Conservation (phyloP, 2,888 invertebrate species). For the Fabriciana adippe region DNA sequence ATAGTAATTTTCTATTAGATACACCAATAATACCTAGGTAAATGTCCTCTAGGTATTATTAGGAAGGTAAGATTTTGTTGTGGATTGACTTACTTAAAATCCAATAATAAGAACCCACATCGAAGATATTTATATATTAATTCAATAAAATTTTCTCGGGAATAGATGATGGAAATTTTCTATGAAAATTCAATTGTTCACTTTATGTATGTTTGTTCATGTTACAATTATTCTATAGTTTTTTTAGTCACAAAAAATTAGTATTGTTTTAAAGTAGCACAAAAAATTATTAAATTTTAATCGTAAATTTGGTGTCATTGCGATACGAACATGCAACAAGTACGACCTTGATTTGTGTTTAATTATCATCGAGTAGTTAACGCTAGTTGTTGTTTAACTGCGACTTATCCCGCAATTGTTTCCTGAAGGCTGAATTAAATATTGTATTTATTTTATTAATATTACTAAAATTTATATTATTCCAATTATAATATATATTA, state of each 20-base stretch:
- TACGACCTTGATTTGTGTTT: slow-evolving; percentile 30
- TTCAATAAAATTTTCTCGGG: too few relatives aligned
- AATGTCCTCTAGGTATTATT: too few relatives aligned
- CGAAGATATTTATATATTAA: too few relatives aligned
- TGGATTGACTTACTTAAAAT: too few relatives aligned
- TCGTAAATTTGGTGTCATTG: slow-evolving; percentile 22
- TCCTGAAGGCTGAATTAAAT: slow-evolving; percentile 19
- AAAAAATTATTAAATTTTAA: background rate
- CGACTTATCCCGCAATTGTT: slow-evolving; percentile 31
- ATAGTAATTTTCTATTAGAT: too few relatives aligned
- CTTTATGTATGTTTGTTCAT: too few relatives aligned
- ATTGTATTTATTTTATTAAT: slow-evolving; percentile 4
- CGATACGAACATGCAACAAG: slow-evolving; percentile 17
- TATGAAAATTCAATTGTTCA: too few relatives aligned
- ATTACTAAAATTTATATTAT: background rate
- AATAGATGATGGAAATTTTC: too few relatives aligned
- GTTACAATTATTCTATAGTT: too few relatives aligned
- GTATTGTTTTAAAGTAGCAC: background rate
- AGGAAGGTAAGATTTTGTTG: too few relatives aligned
- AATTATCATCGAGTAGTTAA: slow-evolving; percentile 24
- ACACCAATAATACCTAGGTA: too few relatives aligned
- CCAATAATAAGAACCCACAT: too few relatives aligned
- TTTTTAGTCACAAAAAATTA: background rate
- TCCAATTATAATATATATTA: background rate
- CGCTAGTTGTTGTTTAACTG: slow-evolving; percentile 20